phyloP scores from a whole-genome alignment of 2,113 vertebrate species.

The Felis catus region DNA sequence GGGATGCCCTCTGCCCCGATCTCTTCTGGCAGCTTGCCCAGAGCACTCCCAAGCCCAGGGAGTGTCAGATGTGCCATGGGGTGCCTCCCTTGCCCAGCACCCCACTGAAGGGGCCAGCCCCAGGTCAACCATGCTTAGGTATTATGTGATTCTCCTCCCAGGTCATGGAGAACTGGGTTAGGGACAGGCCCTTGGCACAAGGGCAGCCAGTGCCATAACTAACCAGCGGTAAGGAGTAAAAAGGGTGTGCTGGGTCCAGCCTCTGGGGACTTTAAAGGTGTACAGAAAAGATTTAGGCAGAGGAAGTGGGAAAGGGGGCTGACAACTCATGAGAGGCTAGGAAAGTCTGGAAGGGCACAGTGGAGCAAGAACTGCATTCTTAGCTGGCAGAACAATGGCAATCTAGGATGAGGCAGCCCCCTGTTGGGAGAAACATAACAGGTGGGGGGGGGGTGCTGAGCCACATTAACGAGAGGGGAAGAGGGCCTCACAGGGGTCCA shows the following conservation, averaged over 20 bases:
- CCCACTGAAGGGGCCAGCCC: neutral
- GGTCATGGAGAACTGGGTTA: neutral
- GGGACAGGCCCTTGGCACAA: neutral
- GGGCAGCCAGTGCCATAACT: neutral
- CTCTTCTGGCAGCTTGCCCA: neutral
- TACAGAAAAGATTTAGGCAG: neutral
- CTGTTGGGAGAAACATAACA: neutral
- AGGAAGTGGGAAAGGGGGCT: neutral
- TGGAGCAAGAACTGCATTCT: neutral
- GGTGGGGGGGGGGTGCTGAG: neutral
- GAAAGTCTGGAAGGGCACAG: constrained; percentile 41
- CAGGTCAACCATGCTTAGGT: neutral
- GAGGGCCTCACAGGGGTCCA: too few relatives aligned
- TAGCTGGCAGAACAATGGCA: neutral
- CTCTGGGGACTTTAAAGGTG: neutral
- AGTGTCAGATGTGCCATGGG: neutral
- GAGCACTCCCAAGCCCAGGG: neutral
- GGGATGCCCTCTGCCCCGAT: neutral
- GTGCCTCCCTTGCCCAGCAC: neutral
- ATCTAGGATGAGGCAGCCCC: neutral
- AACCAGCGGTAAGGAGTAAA: too few relatives aligned
- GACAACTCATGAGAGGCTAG: constrained; percentile 54
- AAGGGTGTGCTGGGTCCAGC: neutral
- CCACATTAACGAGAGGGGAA: fast-evolving
- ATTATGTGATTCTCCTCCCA: neutral